Evolutionary conservation across 2,113 vertebrate species (phyloP), one percentile per base, ranked within the genome.

Genomic region (Pandion haliaetus): DNA sequence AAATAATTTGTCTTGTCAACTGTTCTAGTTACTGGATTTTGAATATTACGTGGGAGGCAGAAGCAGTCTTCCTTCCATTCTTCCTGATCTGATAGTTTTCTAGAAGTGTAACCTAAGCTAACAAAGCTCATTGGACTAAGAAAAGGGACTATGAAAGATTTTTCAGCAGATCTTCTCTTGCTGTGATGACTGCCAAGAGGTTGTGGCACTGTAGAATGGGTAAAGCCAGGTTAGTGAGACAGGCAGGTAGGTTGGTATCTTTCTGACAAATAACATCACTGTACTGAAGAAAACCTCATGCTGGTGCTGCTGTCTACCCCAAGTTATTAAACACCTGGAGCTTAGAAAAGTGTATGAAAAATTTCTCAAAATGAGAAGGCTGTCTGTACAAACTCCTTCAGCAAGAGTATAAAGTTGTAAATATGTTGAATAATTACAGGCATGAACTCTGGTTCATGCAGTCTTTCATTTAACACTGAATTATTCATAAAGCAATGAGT

Each of bases 1-100:
- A 91, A 95, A 78, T 74, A 77, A 94, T 82, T 72, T 93, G 17
- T 80, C 85, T 69, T 91, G 95, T 93, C 96, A 96, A 90, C 86
- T 85, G 40, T 77, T 93, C 45, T 42, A 54, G 84, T 84, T 91
- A 44, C 61, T 79, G 47, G 0, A 4, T 73, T 95, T 88, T 57
- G 34, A 76, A 21, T 83, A 50, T 77, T 90, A 65, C 65, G 18
- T 32, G 8, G 28, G 40, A 80, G 29, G n/a, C 62, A 61, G 78
- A 52, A 85, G n/a, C 62, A 73, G 38, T 50, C 36, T 57, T 85
- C 29, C n/a, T 88, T 49, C 77, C 31, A 79, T 95, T 81, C 78
- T 66, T 86, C 38, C 12, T 42, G 36, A 23, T 70, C 42, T 84
- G n/a, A 31, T 58, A 23, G 44, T n/a, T 88, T 88, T 78, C 40